Evolutionary conservation across 2,888 invertebrate genomes (phyloP).

Genomic region (Pharmacophagus antenor): DNA sequence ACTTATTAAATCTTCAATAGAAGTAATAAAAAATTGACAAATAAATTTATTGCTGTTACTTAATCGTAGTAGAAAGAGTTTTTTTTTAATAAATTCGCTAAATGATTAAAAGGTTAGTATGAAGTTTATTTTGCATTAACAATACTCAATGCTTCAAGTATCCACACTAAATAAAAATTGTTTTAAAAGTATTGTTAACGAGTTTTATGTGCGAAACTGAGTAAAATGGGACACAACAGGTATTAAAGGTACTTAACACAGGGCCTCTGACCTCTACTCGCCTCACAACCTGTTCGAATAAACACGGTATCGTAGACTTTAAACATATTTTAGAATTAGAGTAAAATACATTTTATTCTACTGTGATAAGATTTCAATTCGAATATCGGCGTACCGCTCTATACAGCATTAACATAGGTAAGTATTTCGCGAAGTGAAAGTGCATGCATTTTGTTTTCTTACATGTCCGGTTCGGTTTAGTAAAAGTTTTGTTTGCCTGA

Average conservation of each 20-base stretch:
- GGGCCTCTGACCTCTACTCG: constrained; percentile 67
- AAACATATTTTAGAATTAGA: constrained; percentile 11
- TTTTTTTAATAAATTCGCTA: too few species aligned
- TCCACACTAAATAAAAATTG: too few species aligned
- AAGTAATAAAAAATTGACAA: too few species aligned
- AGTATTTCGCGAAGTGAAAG: constrained; percentile 63
- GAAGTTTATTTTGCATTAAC: too few species aligned
- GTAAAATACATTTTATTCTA: constrained; percentile 35
- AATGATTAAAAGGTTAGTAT: too few species aligned
- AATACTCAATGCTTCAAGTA: too few species aligned
- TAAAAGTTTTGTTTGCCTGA: constrained; percentile 71
- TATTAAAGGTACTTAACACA: constrained; percentile 30
- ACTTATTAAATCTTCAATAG: too few species aligned
- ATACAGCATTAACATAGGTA: constrained; percentile 45
- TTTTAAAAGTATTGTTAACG: background rate
- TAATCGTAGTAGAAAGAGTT: too few species aligned
- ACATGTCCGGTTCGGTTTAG: constrained; percentile 64
- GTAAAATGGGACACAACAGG: constrained; percentile 7
- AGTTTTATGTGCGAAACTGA: background rate
- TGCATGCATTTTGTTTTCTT: constrained; percentile 57
- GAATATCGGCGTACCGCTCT: constrained; percentile 23
- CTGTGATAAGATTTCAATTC: constrained; percentile 35
- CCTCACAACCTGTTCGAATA: constrained; percentile 48
- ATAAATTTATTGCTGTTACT: too few species aligned
- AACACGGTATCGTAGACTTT: constrained; percentile 24